Evolutionary conservation across 2,888 invertebrate genomes (phyloP).

Genomic region (Hyppa rectilinea): DNA sequence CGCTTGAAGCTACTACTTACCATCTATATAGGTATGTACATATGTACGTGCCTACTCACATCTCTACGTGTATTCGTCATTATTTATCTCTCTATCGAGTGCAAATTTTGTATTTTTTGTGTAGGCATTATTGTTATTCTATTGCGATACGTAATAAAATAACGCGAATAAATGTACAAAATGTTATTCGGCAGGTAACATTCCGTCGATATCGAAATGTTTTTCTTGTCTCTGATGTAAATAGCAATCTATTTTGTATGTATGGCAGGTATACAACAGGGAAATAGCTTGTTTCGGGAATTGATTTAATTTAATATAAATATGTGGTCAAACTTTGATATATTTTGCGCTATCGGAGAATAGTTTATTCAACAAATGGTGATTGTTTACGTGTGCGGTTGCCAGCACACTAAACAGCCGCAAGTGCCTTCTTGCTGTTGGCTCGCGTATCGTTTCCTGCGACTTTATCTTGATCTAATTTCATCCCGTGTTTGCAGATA

Average conservation of each 20-base stretch:
- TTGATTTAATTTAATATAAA: constrained; percentile 20
- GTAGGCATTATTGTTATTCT: constrained; percentile 22
- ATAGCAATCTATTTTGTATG: constrained; percentile 25
- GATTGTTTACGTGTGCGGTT: constrained; percentile 45
- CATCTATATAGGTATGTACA: constrained; percentile 8
- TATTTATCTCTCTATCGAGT: constrained; percentile 23
- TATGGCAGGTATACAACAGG: constrained; percentile 10
- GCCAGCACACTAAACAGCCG: constrained; percentile 52
- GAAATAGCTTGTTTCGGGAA: constrained; percentile 14
- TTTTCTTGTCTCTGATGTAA: constrained; percentile 37
- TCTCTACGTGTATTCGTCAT: neutral
- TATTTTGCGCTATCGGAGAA: constrained; percentile 20
- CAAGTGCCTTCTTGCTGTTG: constrained; percentile 41
- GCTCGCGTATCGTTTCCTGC: constrained; percentile 46
- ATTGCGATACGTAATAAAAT: constrained; percentile 27
- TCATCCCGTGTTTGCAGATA: constrained; percentile 42
- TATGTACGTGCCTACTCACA: constrained; percentile 1
- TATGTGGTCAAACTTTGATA: constrained; percentile 18
- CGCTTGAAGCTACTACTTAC: constrained; percentile 47
- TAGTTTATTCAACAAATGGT: constrained; percentile 41
- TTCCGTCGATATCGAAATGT: constrained; percentile 21
- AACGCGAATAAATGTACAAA: constrained; percentile 27
- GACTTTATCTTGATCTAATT: constrained; percentile 57
- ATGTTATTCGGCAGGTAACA: constrained; percentile 23
- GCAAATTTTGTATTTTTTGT: neutral